Base-by-base conservation (phyloP, 2,888 invertebrate genomes). In the Andrena dorsata region DNA sequence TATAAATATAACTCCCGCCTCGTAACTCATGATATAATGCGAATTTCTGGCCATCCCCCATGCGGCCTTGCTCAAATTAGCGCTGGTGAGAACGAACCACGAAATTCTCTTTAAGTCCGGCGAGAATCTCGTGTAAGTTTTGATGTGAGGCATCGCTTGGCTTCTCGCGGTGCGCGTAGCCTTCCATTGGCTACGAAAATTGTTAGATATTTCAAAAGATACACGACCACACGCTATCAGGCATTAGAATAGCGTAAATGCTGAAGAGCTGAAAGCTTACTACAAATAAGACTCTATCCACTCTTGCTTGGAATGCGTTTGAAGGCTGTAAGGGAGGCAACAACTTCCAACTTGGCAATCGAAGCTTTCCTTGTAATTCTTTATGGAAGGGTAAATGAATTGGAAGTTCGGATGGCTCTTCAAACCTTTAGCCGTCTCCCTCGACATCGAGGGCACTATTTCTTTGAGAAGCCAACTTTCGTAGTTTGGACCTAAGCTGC, bases 11-110 rank as follows among this genome's bases (percentile, higher is more conserved):
- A 99, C 98, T 0, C 99, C 99, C 0, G 96, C 97, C 94, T 99
- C 99, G 92, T 98, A 99, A 60, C 98, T 98, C 93, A 97, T 95
- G 8, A 98, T 96, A 87, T 94, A 94, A 70, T 95, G 92, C 1
- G 82, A 80, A 35, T 94, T 92, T 47, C 97, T 95, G 0, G 95
- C 92, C 0, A 95, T 95, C 56, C 99, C 99, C 99, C 99, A 99
- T 0, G 99, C 99, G 0, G 99, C 98, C 94, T 99, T 99, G 13
- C 99, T 99, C 41, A 99, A 94, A 94, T 99, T 99, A 0, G 98
- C 98, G 72, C 99, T 99, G 0, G 98, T 98, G 0, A 99, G 94
- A 0, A 98, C 94, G 93, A 97, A 98, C 96, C 97, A 99, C 0
- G 98, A 96, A 3, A 97, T 95, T 86, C 94, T 94, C n/a, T 94